Conservation (phyloP, 2,888 invertebrate species). For the Melinopterus prodromus region DNA sequence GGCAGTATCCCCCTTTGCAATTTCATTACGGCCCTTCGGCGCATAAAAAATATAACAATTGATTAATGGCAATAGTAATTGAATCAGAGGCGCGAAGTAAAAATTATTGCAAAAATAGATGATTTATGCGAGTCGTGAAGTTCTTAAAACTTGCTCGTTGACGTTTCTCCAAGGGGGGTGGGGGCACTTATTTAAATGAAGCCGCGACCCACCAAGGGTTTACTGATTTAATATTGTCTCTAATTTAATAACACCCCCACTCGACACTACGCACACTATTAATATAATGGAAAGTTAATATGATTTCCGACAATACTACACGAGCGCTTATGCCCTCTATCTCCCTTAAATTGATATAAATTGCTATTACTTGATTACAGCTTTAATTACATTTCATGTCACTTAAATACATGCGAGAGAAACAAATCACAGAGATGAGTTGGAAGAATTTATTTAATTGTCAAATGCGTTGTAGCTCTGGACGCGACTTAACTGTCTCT, state of each 20-base stretch:
- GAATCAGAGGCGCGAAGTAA: constrained; percentile 53
- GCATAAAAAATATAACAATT: constrained; percentile 58
- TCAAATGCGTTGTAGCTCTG: background rate
- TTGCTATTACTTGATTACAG: background rate
- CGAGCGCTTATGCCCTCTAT: background rate
- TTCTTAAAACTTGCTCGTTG: constrained; percentile 52
- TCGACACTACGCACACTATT: constrained; percentile 38
- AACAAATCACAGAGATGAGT: background rate
- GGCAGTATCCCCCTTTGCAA: constrained; percentile 45
- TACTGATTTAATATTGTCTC: constrained; percentile 46
- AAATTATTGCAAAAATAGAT: constrained; percentile 54
- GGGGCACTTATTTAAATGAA: constrained; percentile 42
- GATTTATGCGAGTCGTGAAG: constrained; percentile 57
- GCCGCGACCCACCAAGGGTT: constrained; percentile 7
- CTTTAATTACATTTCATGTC: background rate
- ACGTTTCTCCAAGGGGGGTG: constrained; percentile 52
- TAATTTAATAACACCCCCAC: constrained; percentile 48
- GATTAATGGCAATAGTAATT: constrained; percentile 61
- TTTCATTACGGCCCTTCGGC: constrained; percentile 57
- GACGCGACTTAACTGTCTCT: too few species aligned
- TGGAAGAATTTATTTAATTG: background rate
- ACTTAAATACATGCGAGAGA: background rate
- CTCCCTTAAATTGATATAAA: background rate
- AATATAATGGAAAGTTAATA: constrained; percentile 40
- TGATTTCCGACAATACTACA: constrained; percentile 13